These are phyloP conservation scores for Danaus chrysippus DNA, from an alignment of 2,888 invertebrate genomes.

Conservation along the genomic window DNA sequence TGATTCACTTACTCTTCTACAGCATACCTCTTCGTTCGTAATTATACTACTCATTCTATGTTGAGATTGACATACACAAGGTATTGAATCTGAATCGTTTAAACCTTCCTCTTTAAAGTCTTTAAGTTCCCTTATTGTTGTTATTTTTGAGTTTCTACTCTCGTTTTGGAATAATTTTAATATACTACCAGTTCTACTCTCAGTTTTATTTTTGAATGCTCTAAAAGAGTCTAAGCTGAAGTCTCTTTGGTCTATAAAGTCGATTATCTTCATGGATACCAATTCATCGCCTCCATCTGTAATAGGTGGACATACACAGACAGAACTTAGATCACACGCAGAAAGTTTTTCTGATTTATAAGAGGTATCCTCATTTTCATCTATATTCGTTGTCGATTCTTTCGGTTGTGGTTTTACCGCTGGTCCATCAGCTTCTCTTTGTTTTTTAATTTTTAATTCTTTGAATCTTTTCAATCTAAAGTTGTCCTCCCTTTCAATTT, in stretches of 20 bases:
- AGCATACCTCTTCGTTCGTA: too few relatives aligned
- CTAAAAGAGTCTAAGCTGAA: not conserved
- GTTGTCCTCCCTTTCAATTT: slow-evolving; percentile 42
- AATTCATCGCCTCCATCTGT: not conserved
- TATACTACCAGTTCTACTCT: too few relatives aligned
- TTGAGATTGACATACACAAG: too few relatives aligned
- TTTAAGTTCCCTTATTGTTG: too few relatives aligned
- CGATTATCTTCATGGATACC: not conserved
- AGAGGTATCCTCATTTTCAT: too few relatives aligned
- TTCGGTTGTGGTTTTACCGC: slow-evolving; percentile 9
- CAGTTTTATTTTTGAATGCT: too few relatives aligned
- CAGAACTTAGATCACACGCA: not conserved
- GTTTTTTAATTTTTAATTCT: slow-evolving; percentile 34
- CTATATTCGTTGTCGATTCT: not conserved
- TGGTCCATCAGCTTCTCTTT: slow-evolving; percentile 16
- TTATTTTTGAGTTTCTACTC: too few relatives aligned
- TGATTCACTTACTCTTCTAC: too few relatives aligned
- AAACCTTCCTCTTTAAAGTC: too few relatives aligned
- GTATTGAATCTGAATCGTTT: too few relatives aligned
- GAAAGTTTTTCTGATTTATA: not conserved
- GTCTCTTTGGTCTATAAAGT: slow-evolving; percentile 23
- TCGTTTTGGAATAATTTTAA: too few relatives aligned
- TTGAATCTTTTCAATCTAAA: slow-evolving; percentile 47
- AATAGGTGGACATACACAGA: not conserved
- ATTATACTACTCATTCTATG: too few relatives aligned